Percentiles rank a stretch among this genome's conserved stretches.
Conservation (phyloP, 2,797 vertebrate genomes). For the Epinephelus coioides region DNA sequence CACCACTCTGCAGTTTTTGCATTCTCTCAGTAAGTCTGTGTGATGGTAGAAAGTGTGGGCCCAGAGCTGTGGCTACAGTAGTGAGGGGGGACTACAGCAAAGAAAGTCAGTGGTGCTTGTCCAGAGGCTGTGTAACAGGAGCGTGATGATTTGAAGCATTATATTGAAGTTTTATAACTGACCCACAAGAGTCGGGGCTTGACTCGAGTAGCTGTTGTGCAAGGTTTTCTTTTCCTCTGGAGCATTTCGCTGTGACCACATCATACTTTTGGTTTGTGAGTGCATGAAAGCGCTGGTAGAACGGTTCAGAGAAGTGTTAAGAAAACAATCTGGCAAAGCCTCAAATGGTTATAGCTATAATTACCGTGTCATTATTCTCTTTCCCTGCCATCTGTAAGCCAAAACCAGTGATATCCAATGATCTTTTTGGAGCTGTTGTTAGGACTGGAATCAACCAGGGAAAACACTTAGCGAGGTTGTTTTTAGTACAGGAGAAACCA, state of each 20-base stretch:
- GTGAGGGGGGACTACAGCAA: background rate
- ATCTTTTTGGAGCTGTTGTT: slow-evolving; percentile 13
- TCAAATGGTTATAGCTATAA: slow-evolving; percentile 9
- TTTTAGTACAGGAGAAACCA: background rate
- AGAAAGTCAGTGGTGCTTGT: slow-evolving; percentile 17
- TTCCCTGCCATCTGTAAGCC: slow-evolving; percentile 5
- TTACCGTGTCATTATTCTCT: slow-evolving; percentile 27
- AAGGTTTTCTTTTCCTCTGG: slow-evolving; percentile 35
- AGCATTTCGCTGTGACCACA: slow-evolving; percentile 38
- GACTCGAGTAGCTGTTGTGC: slow-evolving; percentile 45
- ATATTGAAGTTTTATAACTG: slow-evolving; percentile 31
- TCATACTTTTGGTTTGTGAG: slow-evolving; percentile 49
- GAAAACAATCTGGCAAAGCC: slow-evolving; percentile 42
- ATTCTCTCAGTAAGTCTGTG: background rate
- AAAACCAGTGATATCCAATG: slow-evolving; percentile 16
- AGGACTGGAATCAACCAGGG: background rate
- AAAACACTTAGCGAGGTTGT: background rate
- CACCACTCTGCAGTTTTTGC: background rate
- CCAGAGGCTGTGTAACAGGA: slow-evolving; percentile 13
- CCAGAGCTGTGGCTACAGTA: background rate
- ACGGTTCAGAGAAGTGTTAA: slow-evolving; percentile 8
- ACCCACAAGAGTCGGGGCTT: slow-evolving; percentile 42
- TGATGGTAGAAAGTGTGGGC: background rate
- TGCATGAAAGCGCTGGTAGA: slow-evolving; percentile 36
- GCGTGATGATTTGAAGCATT: slow-evolving; percentile 19